Base-by-base conservation (phyloP, 2,888 invertebrate genomes). In the Acrocera orbiculus region DNA sequence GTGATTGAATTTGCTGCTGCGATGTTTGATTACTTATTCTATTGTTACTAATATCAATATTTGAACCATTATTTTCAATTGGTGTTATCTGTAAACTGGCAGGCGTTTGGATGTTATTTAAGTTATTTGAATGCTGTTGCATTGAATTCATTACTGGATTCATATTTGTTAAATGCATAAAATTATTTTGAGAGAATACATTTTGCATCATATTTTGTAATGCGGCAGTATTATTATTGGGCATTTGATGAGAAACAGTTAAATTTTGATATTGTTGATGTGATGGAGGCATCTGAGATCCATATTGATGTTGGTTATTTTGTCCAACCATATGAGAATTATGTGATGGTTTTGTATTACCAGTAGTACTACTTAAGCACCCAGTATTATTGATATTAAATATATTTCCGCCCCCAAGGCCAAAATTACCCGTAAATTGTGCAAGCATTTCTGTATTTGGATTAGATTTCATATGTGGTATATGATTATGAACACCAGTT, bases 401-500 rank as follows among this genome's bases (percentile, higher is more conserved):
- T n/a, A n/a, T n/a, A n/a, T n/a, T n/a, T n/a, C n/a, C n/a, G n/a
- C n/a, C n/a, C n/a, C n/a, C n/a, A n/a, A n/a, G n/a, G n/a, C n/a
- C n/a, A n/a, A n/a, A n/a, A n/a, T n/a, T n/a, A n/a, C n/a, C n/a
- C n/a, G n/a, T 28, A 16, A 35, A 26, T 11, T 26, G 33, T 13
- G 33, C 20, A 9, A 38, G 23, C 17, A 36, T 26, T 13, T 35
- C 38, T 15, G 32, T 34, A 25, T 16, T 25, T 17, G 31, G 10
- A 3, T 37, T 27, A 19, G 38, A 37, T 27, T 58, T 57, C 54
- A 61, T 59, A 38, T 61, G 61, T 1, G 60, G 60, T 35, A 53
- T 48, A 41, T 61, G 61, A 40, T 61, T 61, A 40, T 61, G 61
- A 6, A 58, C 54, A 4, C 61, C 61, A 2, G 61, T 61, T 16